A percentile compares a stretch with the other conserved stretches of the same genome.
phyloP scores from a whole-genome alignment of 2,888 invertebrate species.

The Phasia obesa region DNA sequence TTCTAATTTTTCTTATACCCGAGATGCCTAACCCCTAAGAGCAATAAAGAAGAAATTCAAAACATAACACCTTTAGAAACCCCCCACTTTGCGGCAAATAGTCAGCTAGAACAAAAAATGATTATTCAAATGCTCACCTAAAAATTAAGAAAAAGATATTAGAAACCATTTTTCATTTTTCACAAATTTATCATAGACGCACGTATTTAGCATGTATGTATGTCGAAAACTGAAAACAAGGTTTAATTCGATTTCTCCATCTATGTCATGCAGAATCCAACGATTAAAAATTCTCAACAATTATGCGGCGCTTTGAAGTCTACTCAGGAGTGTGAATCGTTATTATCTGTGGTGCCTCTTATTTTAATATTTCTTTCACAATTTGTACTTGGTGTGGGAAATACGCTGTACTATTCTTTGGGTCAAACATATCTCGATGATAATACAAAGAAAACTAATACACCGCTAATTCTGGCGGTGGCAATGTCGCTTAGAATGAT shows the following conservation, averaged over 20 bases:
- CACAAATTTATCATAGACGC: too few relatives aligned
- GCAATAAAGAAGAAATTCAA: too few relatives aligned
- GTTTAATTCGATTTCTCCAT: not conserved
- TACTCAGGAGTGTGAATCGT: conserved; percentile 82
- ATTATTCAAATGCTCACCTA: too few relatives aligned
- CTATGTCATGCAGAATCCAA: conserved; percentile 73
- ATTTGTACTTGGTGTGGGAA: conserved; percentile 87
- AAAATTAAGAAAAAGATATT: too few relatives aligned
- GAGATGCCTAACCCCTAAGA: too few relatives aligned
- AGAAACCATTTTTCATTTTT: too few relatives aligned
- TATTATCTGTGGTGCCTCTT: conserved; percentile 84
- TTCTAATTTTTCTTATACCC: too few relatives aligned
- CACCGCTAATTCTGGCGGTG: conserved; percentile 84
- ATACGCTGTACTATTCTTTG: conserved; percentile 86
- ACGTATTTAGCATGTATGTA: too few relatives aligned
- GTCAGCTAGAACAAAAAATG: too few relatives aligned
- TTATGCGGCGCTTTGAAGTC: conserved; percentile 76
- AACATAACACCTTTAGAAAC: too few relatives aligned
- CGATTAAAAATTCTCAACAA: conserved; percentile 74
- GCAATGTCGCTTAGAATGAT: conserved; percentile 81
- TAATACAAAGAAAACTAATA: conserved; percentile 86
- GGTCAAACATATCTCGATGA: conserved; percentile 88
- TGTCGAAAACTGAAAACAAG: too few relatives aligned
- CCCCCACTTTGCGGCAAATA: too few relatives aligned
- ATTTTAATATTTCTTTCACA: conserved; percentile 86